phyloP scores from a whole-genome alignment of 2,113 vertebrate species.

The Platichthys flesus region DNA sequence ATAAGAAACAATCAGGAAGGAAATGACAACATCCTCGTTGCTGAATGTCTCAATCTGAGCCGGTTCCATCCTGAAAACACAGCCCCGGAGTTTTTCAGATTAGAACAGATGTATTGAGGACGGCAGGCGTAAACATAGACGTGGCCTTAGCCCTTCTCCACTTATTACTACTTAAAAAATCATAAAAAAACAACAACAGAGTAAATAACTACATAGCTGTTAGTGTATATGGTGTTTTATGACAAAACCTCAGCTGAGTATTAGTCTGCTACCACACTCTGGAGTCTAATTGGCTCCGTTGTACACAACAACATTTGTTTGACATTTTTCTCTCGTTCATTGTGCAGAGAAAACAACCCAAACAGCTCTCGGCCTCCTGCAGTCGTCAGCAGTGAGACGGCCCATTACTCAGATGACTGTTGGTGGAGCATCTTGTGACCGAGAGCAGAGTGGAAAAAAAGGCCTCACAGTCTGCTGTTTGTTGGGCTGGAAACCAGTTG shows the following conservation, averaged over 20 bases:
- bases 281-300: background rate
- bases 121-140: too few species aligned
- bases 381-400: slow-evolving; percentile 22
- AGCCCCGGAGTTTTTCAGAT: too few species aligned
- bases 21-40: too few species aligned
- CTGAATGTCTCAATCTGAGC: too few species aligned
- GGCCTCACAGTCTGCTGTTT: slow-evolving; percentile 59
- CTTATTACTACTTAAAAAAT: background rate
- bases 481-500: slow-evolving; percentile 51
- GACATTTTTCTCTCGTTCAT: background rate
- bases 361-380: slow-evolving; percentile 22
- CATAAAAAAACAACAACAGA: background rate
- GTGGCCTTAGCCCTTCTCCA: too few species aligned
- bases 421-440: slow-evolving; percentile 73
- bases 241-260: background rate
- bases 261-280: background rate
- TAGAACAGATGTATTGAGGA: too few species aligned
- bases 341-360: slow-evolving; percentile 17
- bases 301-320: slow-evolving; percentile 18
- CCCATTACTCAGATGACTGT: slow-evolving; percentile 57
- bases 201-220: background rate
- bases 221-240: background rate
- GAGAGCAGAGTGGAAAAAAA: slow-evolving; percentile 54
- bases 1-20: too few species aligned
- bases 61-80: too few species aligned